A percentile compares a stretch with the other conserved stretches of the same genome.
These are phyloP conservation scores for Ennomos erosarius DNA, from an alignment of 2,888 invertebrate species.

Conservation along the genomic window DNA sequence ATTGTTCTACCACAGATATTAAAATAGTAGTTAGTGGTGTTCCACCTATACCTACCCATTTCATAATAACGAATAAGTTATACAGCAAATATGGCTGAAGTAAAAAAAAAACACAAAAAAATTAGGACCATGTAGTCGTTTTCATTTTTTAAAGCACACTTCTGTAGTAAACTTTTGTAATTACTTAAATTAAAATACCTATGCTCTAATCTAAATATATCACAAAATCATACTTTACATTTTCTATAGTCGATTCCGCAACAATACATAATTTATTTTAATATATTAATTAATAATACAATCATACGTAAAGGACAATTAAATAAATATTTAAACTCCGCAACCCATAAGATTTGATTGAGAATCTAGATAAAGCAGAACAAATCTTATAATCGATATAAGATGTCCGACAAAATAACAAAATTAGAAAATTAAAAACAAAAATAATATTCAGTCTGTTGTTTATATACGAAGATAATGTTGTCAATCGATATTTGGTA, in stretches of 20 bases:
- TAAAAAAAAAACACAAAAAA: too few relatives aligned
- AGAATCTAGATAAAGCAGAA: constrained; percentile 8
- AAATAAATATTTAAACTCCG: neutral
- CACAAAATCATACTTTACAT: constrained; percentile 42
- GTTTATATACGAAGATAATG: constrained; percentile 33
- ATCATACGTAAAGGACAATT: constrained; percentile 7
- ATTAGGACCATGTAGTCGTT: too few relatives aligned
- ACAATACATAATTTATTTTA: constrained; percentile 11
- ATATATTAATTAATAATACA: constrained; percentile 16
- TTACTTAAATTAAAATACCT: constrained; percentile 33
- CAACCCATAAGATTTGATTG: constrained; percentile 6
- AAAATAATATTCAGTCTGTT: constrained; percentile 40
- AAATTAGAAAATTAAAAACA: constrained; percentile 32
- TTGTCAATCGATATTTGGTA: constrained; percentile 41
- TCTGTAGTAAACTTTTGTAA: constrained; percentile 37
- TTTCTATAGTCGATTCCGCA: constrained; percentile 32
- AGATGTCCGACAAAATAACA: constrained; percentile 25
- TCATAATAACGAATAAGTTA: too few relatives aligned
- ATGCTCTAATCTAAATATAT: constrained; percentile 35
- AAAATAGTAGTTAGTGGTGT: too few relatives aligned
- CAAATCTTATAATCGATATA: constrained; percentile 21
- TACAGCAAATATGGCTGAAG: too few relatives aligned
- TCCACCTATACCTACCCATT: too few relatives aligned
- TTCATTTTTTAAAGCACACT: too few relatives aligned
- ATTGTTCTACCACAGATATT: too few relatives aligned